These are phyloP conservation scores for Parazoanthus atlanticus DNA, from an alignment of 92 coral and sea anemone genomes.

Conservation along the genomic window DNA sequence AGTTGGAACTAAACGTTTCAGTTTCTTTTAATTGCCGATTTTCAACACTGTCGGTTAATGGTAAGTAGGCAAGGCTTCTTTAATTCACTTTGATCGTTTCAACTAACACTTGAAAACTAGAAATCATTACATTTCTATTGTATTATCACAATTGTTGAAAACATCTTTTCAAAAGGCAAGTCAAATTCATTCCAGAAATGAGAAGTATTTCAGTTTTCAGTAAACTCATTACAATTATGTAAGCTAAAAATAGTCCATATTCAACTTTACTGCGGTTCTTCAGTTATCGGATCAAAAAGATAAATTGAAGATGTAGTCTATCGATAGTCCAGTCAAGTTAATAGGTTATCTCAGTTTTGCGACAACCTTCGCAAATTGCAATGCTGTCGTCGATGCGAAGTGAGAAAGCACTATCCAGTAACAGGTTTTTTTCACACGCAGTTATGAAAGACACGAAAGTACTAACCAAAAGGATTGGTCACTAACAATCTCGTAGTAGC, in stretches of 20 bases:
- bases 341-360: conserved; percentile 7
- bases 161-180: too few species aligned
- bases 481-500: not conserved
- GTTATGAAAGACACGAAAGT: not conserved
- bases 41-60: not conserved
- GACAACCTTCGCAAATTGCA: conserved; percentile 1
- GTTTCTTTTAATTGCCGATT: not conserved
- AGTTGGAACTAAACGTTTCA: not conserved
- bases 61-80: too few species aligned
- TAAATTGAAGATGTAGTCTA: not conserved
- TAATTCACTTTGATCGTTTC: too few species aligned
- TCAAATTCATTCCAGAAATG: not conserved
- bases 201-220: not conserved
- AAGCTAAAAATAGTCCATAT: not conserved
- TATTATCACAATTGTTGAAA: too few species aligned
- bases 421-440: conserved; percentile 35
- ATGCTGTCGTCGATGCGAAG: conserved; percentile 33
- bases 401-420: conserved; percentile 5
- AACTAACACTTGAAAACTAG: too few species aligned
- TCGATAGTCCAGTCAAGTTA: not conserved
- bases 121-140: too few species aligned
- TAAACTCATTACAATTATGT: too few species aligned
- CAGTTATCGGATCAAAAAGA: not conserved
- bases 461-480: not conserved
- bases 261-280: not conserved